A percentile compares a stretch with the other conserved stretches of the same genome.
Evolutionary conservation across 2,888 invertebrate genomes (phyloP).

Genomic region (Neoscelio sp.): DNA sequence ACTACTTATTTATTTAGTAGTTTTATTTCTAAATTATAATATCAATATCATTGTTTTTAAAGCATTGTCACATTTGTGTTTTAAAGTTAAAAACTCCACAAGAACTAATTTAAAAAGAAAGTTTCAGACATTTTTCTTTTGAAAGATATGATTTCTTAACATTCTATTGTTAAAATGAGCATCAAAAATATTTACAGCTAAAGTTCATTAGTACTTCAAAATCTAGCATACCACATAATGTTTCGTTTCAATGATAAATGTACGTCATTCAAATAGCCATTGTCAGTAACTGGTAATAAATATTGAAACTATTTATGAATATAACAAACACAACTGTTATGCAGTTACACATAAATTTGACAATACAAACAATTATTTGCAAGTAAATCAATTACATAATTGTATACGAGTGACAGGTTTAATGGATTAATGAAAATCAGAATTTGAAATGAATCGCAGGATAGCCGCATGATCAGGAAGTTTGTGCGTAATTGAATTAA

Average conservation of each 20-base stretch:
- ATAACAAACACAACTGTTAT: slow-evolving; percentile 17
- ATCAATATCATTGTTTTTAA: slow-evolving; percentile 26
- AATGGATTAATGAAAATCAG: slow-evolving; percentile 62
- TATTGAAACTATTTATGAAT: slow-evolving; percentile 35
- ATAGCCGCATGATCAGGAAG: slow-evolving; percentile 64
- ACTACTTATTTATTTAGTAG: slow-evolving; percentile 37
- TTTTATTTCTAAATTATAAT: slow-evolving; percentile 31
- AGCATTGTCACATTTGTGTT: slow-evolving; percentile 39
- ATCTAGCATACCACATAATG: background rate
- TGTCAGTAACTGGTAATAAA: slow-evolving; percentile 1
- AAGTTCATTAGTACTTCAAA: slow-evolving; percentile 3
- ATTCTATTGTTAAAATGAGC: slow-evolving; percentile 32
- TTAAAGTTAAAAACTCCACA: slow-evolving; percentile 32
- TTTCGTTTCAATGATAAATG: background rate
- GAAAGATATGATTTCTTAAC: slow-evolving; percentile 30
- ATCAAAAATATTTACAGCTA: background rate
- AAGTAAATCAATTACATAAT: slow-evolving; percentile 48
- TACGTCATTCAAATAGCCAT: background rate
- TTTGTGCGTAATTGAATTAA: slow-evolving; percentile 66
- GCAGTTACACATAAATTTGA: slow-evolving; percentile 6
- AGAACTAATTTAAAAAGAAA: slow-evolving; percentile 48
- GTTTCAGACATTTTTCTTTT: slow-evolving; percentile 45
- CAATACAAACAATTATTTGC: slow-evolving; percentile 32
- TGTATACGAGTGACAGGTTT: slow-evolving; percentile 46
- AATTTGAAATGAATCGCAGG: slow-evolving; percentile 51